Evolutionary conservation across 2,797 vertebrate species (phyloP), one percentile per base, ranked within the genome.

Genomic region (Rhabdomys pumilio): DNA sequence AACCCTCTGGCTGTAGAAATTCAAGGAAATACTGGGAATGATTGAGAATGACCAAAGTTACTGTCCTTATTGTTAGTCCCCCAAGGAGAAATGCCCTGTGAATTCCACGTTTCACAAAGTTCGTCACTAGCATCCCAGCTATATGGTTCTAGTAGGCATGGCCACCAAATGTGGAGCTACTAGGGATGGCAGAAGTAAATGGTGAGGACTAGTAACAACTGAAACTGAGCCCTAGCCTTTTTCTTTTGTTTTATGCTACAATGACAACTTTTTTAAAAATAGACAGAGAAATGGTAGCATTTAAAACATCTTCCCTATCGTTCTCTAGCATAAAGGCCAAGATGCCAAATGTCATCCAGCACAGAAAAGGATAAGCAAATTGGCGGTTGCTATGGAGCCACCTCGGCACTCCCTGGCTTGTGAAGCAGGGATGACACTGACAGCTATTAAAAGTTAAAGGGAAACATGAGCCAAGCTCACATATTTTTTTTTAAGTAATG

Each of bases 401-500:
- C 38, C 57, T 63, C 13, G 47, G 79, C 69, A 82, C 31, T 57
- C 41, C 55, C 24, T 38, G n/a, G 57, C 44, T 88, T 53, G 24
- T 31, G 87, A 88, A 96, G 55, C 34, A 80, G 67, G 5, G n/a
- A 44, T 95, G 91, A 88, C 61, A 59, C 31, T 72, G 50, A 86
- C 91, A 57, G 80, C 53, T 96, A 65, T 91, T 95, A 93, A 91
- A 87, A 94, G 85, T 73, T 75, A 93, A 92, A 94, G 90, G 57
- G 57, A 96, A 95, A 63, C 75, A 55, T 10, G 22, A 89, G 82
- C 65, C 50, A 90, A 41, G 2, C 55, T 96, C 92, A 65, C 26
- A 69, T 53, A 47, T 38, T 94, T 97, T 44, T 38, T 93, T 93
- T 95, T 80, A 96, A 95, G 61, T 59, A 80, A 77, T 89, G 69